phyloP scores from a whole-genome alignment of 2,888 invertebrate species.

The Branchipolynoe longqiensis region DNA sequence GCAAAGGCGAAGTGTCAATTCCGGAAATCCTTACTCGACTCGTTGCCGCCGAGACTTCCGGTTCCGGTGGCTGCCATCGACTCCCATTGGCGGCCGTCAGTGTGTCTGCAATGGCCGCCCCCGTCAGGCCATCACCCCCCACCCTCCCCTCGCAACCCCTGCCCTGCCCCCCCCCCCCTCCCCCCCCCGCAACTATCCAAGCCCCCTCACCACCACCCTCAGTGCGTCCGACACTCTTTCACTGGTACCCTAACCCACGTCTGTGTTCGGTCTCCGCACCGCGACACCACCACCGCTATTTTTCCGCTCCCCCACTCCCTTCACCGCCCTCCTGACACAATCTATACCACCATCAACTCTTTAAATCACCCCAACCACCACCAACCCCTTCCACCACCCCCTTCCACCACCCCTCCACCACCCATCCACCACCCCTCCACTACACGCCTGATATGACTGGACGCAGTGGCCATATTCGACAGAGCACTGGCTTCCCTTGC shows the following conservation, averaged over 20 bases:
- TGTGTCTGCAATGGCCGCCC: background rate
- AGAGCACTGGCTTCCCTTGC: no score
- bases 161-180: background rate
- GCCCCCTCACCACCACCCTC: background rate
- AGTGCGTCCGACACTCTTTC: background rate
- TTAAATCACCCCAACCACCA: background rate
- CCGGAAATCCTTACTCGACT: slow-evolving; percentile 15
- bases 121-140: background rate
- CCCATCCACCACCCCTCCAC: background rate
- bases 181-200: background rate
- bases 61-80: slow-evolving; percentile 2
- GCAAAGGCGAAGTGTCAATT: slow-evolving; percentile 45
- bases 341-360: background rate
- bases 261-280: no score
- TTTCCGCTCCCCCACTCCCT: no score
- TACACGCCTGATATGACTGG: no score
- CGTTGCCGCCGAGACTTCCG: slow-evolving; percentile 30
- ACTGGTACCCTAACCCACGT: background rate
- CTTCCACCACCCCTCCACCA: background rate
- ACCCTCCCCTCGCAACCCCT: slow-evolving; percentile 11
- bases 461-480: no score
- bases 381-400: background rate
- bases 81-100: background rate
- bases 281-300: no score
- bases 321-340: no score